Evolutionary conservation across 2,797 vertebrate species (phyloP).

Genomic region (Crypturellus tataupa): DNA sequence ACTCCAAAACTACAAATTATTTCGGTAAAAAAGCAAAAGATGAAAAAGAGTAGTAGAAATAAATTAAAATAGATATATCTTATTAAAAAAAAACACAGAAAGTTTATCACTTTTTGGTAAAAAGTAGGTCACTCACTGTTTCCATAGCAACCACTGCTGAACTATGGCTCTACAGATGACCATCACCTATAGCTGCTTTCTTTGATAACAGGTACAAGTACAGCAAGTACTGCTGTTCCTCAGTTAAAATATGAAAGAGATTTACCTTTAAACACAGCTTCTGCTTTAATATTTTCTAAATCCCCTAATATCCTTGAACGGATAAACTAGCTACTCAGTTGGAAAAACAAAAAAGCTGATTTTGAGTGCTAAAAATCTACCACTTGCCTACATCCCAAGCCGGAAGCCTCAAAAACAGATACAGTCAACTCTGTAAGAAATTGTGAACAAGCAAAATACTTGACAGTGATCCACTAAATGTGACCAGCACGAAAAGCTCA

Average conservation of each 20-base stretch:
- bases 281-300: conserved; percentile 3
- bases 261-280: not conserved
- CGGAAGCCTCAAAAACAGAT: not conserved
- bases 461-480: not conserved
- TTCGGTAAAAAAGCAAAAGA: not conserved
- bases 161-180: conserved; percentile 44
- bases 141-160: conserved; percentile 50
- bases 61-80: not conserved
- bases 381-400: not conserved
- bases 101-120: conserved; percentile 28
- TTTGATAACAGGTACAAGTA: not conserved
- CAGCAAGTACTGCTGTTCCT: not conserved
- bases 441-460: not conserved
- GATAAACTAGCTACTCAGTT: not conserved
- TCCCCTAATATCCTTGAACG: not conserved
- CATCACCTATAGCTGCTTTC: conserved; percentile 17
- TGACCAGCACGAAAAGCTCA: not conserved
- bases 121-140: conserved; percentile 54
- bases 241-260: not conserved
- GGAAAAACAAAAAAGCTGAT: not conserved
- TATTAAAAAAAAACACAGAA: not conserved
- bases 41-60: not conserved
- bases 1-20: not conserved
- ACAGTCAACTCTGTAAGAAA: not conserved
- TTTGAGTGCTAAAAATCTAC: not conserved